phyloP scores from a whole-genome alignment of 2,888 invertebrate genomes.

The Siphlonurus alternatus region DNA sequence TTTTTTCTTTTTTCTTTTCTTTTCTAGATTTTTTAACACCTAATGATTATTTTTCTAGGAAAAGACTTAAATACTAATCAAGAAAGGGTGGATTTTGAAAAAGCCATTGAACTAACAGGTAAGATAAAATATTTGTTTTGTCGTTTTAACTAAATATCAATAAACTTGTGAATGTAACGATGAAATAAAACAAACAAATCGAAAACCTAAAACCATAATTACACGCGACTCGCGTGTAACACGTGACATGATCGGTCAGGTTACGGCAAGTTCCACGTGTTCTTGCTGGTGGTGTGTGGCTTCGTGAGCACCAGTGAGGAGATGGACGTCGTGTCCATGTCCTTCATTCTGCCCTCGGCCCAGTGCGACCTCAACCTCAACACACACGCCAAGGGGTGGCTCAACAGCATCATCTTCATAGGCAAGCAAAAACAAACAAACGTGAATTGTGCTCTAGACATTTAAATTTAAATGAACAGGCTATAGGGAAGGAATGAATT shows the following conservation, averaged over 20 bases:
- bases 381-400: slow-evolving; percentile 69
- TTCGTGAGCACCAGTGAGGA: slow-evolving; percentile 90
- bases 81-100: slow-evolving; percentile 72
- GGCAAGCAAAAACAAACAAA: slow-evolving; percentile 27
- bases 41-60: neutral
- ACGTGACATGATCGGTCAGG: too few species aligned
- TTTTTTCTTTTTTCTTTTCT: neutral
- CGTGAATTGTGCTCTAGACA: too few species aligned
- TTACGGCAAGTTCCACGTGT: slow-evolving; percentile 79
- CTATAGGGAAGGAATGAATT: too few species aligned
- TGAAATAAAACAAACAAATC: too few species aligned
- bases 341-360: slow-evolving; percentile 83
- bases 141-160: neutral
- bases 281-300: slow-evolving; percentile 78
- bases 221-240: too few species aligned
- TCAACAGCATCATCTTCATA: slow-evolving; percentile 63
- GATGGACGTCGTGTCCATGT: slow-evolving; percentile 92
- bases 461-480: too few species aligned
- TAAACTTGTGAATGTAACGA: neutral
- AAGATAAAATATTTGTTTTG: slow-evolving; percentile 10
- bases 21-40: neutral
- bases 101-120: slow-evolving; percentile 72
- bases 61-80: neutral
- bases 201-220: too few species aligned
- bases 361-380: slow-evolving; percentile 80